Percentiles rank a stretch among this genome's conserved stretches.
These are phyloP conservation scores for Ibidorhyncha struthersii DNA, from an alignment of 2,113 vertebrate species.

Conservation along the genomic window DNA sequence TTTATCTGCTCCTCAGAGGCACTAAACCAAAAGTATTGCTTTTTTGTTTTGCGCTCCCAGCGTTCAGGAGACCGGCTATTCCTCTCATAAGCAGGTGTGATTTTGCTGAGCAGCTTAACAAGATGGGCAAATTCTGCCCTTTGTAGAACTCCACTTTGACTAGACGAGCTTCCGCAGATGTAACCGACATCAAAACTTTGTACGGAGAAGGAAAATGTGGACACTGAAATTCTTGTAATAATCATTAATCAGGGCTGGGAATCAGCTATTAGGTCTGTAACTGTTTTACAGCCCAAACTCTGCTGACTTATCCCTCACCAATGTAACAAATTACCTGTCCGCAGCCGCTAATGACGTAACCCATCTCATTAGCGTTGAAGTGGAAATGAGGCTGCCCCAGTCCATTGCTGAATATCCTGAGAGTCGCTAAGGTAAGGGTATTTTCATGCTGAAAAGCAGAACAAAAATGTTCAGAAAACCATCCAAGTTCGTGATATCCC, in stretches of 20 bases:
- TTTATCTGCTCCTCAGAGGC: background rate
- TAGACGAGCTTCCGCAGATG: background rate
- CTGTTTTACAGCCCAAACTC: background rate
- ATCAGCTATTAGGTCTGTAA: background rate
- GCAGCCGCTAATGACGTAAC: slow-evolving; percentile 73
- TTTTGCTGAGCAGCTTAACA: background rate
- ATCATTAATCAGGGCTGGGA: background rate
- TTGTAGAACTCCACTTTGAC: background rate
- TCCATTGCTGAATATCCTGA: slow-evolving; percentile 67
- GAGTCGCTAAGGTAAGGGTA: slow-evolving; percentile 60
- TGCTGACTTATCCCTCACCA: background rate
- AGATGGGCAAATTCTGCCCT: background rate
- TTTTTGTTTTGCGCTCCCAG: background rate
- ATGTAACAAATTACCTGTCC: slow-evolving; percentile 55
- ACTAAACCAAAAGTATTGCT: background rate
- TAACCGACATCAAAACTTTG: too few relatives aligned
- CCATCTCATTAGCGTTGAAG: slow-evolving; percentile 78
- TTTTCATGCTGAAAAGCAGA: slow-evolving; percentile 63
- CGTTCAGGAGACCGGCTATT: background rate
- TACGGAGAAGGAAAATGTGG: background rate
- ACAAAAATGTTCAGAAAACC: background rate
- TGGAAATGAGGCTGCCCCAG: slow-evolving; percentile 76
- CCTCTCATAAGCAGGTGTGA: background rate
- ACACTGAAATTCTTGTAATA: too few relatives aligned
- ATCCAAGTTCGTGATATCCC: background rate